Conservation (phyloP, 2,888 invertebrate species). For the Dasypogon diadema region DNA sequence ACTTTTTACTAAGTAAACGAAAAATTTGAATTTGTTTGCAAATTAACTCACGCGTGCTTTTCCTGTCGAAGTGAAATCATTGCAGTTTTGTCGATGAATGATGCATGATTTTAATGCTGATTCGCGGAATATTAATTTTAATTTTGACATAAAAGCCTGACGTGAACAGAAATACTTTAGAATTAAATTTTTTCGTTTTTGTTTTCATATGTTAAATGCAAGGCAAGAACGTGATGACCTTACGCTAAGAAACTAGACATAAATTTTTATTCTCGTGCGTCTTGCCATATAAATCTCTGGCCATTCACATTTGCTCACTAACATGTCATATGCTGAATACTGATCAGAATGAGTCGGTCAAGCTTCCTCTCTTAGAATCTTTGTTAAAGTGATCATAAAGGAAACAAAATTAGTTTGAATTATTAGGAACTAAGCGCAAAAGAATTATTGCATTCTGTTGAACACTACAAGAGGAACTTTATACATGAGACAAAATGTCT, state of each 20-base stretch:
- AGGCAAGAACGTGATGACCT: conserved; percentile 25
- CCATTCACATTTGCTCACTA: neutral
- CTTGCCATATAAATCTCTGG: conserved; percentile 26
- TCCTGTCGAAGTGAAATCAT: conserved; percentile 15
- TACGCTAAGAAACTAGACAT: conserved; percentile 27
- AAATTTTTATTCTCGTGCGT: conserved; percentile 30
- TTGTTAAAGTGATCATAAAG: no score
- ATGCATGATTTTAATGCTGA: conserved; percentile 26
- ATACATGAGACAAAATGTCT: no score
- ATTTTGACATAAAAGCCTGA: conserved; percentile 32
- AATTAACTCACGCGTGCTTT: conserved; percentile 28
- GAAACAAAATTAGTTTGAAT: no score
- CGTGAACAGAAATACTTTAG: conserved; percentile 37
- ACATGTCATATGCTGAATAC: neutral
- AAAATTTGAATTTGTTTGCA: no score
- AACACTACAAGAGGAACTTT: no score
- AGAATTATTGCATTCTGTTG: no score
- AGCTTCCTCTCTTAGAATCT: no score
- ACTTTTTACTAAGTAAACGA: no score
- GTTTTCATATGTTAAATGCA: no score
- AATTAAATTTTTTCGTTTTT: no score
- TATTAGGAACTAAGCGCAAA: no score
- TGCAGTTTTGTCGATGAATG: neutral
- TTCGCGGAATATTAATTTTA: conserved; percentile 28
- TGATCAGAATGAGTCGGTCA: conserved; percentile 8